Conservation (phyloP, 2,797 vertebrate species). For the Synaphobranchus kaupii region DNA sequence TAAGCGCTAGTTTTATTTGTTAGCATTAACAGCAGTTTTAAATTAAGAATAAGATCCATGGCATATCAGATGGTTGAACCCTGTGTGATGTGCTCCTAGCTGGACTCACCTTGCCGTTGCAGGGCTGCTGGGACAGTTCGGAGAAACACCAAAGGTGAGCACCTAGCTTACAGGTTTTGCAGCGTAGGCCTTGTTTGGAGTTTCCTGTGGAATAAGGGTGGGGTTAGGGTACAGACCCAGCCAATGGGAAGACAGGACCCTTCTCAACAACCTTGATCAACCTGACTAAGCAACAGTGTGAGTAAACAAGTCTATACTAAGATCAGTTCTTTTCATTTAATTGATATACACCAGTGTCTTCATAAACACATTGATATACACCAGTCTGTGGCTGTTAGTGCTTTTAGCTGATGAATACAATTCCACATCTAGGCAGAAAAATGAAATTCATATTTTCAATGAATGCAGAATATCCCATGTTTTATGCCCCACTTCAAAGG, state of each 20-base stretch:
- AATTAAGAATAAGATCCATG: neutral
- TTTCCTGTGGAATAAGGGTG: slow-evolving; percentile 72
- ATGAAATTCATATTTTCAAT: neutral
- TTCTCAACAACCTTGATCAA: neutral
- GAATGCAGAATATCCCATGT: neutral
- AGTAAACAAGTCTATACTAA: neutral
- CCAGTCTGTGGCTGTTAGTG: neutral
- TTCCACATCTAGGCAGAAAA: neutral
- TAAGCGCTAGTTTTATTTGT: too few relatives aligned
- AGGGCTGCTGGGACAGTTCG: slow-evolving; percentile 84
- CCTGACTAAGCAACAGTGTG: neutral
- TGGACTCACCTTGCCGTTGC: slow-evolving; percentile 80
- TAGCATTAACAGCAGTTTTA: too few relatives aligned
- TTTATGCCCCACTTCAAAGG: neutral
- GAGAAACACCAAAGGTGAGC: slow-evolving; percentile 89
- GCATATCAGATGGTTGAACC: neutral
- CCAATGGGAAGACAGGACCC: neutral
- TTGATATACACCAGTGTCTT: too few relatives aligned
- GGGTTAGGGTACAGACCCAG: neutral
- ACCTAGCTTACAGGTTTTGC: slow-evolving; percentile 84
- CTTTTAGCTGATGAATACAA: neutral
- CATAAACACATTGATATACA: neutral
- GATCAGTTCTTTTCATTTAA: neutral
- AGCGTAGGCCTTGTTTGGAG: slow-evolving; percentile 89
- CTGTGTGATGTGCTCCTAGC: neutral